Conservation (phyloP, 2,888 invertebrate species). For the Polyommatus iphigenia region DNA sequence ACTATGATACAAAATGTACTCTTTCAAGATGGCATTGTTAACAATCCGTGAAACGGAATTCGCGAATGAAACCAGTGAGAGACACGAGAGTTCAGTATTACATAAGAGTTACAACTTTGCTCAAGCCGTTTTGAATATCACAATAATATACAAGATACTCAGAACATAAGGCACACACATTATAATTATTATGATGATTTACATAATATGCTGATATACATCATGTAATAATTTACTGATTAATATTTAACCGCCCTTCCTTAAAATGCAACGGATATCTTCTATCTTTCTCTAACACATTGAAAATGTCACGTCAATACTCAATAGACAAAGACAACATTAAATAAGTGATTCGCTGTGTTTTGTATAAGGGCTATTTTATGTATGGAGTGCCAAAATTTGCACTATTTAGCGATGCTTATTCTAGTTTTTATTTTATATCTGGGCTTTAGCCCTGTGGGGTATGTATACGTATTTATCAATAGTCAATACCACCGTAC, state of each 20-base stretch:
- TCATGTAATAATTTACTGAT: not conserved
- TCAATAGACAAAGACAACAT: too few relatives aligned
- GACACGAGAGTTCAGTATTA: not conserved
- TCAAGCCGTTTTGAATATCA: not conserved
- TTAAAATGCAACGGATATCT: not conserved
- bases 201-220: not conserved
- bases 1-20: not conserved
- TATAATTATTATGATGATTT: not conserved
- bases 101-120: not conserved
- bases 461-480: constrained; percentile 11
- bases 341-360: too few relatives aligned
- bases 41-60: not conserved
- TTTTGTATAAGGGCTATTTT: not conserved
- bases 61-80: not conserved
- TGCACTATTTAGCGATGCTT: not conserved
- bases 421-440: constrained; percentile 31
- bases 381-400: constrained; percentile 19
- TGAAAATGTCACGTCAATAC: not conserved
- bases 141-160: not conserved
- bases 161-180: constrained; percentile 3
- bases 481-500: constrained; percentile 9
- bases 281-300: not conserved
- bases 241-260: not conserved
- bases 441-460: not conserved
- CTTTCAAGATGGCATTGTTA: not conserved